Conservation (phyloP, 2,797 vertebrate genomes). For the Myoxocephalus aenaeus region DNA sequence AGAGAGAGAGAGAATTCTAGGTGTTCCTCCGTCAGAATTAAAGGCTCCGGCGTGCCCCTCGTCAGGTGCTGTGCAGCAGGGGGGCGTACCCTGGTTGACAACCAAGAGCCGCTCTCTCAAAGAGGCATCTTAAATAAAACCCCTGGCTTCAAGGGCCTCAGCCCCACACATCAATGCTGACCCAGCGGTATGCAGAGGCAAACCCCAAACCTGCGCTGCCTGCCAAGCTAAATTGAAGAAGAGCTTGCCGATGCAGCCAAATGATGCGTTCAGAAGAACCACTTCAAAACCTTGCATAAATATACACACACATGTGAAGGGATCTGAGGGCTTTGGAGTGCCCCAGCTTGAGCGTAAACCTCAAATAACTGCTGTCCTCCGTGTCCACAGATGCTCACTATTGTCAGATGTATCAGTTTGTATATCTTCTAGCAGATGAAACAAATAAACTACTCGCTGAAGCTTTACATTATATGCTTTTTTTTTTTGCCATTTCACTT, state of each 20-base stretch:
- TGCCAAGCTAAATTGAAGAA: conserved; percentile 83
- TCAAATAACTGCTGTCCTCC: conserved; percentile 63
- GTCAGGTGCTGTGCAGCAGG: conserved; percentile 49
- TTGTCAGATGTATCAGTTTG: conserved; percentile 20
- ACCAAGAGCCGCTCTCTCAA: conserved; percentile 29
- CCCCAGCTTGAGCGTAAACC: conserved; percentile 65
- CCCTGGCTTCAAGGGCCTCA: conserved; percentile 70
- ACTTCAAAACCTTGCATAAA: conserved; percentile 80
- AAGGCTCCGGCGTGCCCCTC: conserved; percentile 5
- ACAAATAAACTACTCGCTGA: conserved; percentile 8
- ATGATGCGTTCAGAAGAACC: conserved; percentile 83
- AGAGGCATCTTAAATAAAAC: conserved; percentile 65
- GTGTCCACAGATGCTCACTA: conserved; percentile 26
- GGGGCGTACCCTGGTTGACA: conserved; percentile 22
- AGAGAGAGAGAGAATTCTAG: not conserved
- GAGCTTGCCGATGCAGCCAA: conserved; percentile 78
- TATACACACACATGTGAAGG: conserved; percentile 72
- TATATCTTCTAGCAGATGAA: not conserved
- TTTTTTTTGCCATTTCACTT: not conserved
- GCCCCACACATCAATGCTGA: conserved; percentile 75
- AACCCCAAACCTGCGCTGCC: conserved; percentile 61
- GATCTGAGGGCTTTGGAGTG: conserved; percentile 62
- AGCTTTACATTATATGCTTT: conserved; percentile 20
- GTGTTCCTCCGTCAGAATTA: conserved; percentile 5
- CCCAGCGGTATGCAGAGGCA: conserved; percentile 67